Evolutionary conservation across 2,797 vertebrate genomes (phyloP), one percentile per base, ranked within the genome.

Genomic region (Typhlichthys eigenmanni): DNA sequence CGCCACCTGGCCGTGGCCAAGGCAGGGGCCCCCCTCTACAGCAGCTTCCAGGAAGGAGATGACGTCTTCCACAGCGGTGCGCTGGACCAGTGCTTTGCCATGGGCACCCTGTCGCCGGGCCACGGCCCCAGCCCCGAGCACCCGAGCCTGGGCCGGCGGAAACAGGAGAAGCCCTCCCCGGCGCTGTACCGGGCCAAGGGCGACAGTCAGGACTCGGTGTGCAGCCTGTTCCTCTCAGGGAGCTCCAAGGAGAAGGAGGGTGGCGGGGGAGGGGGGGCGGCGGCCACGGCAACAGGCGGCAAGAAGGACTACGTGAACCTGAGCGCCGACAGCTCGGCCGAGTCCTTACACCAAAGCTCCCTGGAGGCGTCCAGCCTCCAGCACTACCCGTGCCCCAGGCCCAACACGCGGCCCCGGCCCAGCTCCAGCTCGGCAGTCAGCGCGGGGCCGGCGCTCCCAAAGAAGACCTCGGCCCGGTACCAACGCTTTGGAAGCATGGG

Each of bases 31-130:
- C 93, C 94, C 13, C 88, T 95, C 65, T 98, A 96, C 29, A 94
- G 95, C 70, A 95, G 94, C 88, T 95, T 95, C 89, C 96, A 94
- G 0, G 96, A 96, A 77, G 95, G 93, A 55, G 94, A 97, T 0
- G 93, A 95, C 17, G 92, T 94, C 75, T 92, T 94, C 79, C 95
- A 93, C 76, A 91, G 90, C 71, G 91, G 74, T 3, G 86, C 92
- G 68, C 89, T 92, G 4, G 94, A 97, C 80, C 89, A 93, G 64
- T 92, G 93, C 76, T 97, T 96, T 69, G 87, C 93, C 11, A 84
- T 89, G 52, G 85, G 78, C 11, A 53, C 93, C 9, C 75, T 74
- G 3, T 88, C 84, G 0, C 90, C 88, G 32, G 78, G 60, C 50
- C 76, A 62, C 68, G 83, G 75, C 19, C 73, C 84, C 57, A 91